A percentile compares a stretch with the other conserved stretches of the same genome.
Evolutionary conservation across 2,113 vertebrate genomes (phyloP).

Genomic region (Candoia aspera): DNA sequence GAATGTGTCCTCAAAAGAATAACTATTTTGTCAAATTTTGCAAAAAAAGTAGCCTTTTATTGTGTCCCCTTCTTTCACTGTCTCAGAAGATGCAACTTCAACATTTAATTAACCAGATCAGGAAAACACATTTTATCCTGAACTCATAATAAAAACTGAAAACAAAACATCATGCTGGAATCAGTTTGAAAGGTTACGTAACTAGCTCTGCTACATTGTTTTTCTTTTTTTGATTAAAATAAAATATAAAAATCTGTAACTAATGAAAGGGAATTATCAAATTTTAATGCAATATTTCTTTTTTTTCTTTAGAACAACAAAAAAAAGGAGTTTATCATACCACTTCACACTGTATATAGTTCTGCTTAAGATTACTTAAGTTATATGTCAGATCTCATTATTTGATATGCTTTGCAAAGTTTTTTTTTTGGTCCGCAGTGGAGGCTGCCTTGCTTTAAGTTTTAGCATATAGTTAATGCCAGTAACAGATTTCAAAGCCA

Average conservation of each 20-base stretch:
- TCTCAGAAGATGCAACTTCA: conserved; percentile 7
- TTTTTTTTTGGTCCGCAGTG: not conserved
- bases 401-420: conserved; percentile 13
- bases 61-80: not conserved
- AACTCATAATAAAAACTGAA: not conserved
- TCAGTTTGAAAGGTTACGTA: not conserved
- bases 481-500: not conserved
- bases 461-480: conserved; percentile 1
- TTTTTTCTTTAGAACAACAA: not conserved
- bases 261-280: not conserved
- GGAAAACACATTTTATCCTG: conserved; percentile 1
- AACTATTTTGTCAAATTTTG: conserved; percentile 17
- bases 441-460: not conserved
- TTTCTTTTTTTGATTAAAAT: not conserved
- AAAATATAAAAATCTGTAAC: conserved; percentile 8
- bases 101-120: conserved; percentile 17
- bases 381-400: not conserved
- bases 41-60: not conserved
- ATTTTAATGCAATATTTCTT: conserved; percentile 26
- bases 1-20: not conserved
- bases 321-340: conserved; percentile 18
- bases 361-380: conserved; percentile 6
- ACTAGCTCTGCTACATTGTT: not conserved
- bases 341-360: not conserved
- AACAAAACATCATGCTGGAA: not conserved